Evolutionary conservation across 2,113 vertebrate genomes (phyloP).

Genomic region (Hydrochoerus hydrochaeris): DNA sequence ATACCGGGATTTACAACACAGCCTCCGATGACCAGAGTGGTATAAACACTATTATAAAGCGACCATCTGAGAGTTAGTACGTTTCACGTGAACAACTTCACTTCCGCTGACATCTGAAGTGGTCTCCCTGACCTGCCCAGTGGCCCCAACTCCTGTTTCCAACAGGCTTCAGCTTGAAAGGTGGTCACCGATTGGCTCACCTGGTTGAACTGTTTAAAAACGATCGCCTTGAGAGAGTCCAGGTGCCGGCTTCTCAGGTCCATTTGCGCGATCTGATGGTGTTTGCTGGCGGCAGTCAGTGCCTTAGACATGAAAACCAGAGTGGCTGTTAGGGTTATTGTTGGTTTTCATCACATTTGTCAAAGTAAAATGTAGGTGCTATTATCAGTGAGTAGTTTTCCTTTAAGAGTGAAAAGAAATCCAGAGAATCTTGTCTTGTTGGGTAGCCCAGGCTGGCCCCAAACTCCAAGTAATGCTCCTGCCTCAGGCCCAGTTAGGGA

Average conservation of each 20-base stretch:
- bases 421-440: neutral
- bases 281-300: slow-evolving; percentile 87
- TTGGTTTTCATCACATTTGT: neutral
- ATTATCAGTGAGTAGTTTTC: neutral
- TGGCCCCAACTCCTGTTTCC: slow-evolving; percentile 59
- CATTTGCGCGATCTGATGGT: slow-evolving; percentile 90
- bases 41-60: neutral
- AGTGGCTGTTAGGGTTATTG: neutral
- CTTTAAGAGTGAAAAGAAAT: neutral
- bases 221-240: slow-evolving; percentile 91
- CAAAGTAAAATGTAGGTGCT: neutral
- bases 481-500: neutral
- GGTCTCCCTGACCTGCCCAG: slow-evolving; percentile 51
- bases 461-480: neutral
- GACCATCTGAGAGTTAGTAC: neutral
- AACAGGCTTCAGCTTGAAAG: slow-evolving; percentile 63
- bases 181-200: slow-evolving; percentile 75
- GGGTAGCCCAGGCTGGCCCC: neutral
- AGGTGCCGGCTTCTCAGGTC: slow-evolving; percentile 92
- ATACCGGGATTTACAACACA: neutral
- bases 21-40: neutral
- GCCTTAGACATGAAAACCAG: slow-evolving; percentile 88
- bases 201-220: slow-evolving; percentile 92
- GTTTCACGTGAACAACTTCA: slow-evolving; percentile 58
- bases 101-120: slow-evolving; percentile 59